Base-by-base conservation (phyloP, 30 jellyfish, hydroid and myxozoan genomes). In the Aurelia aurita complex sp. Pacific region DNA sequence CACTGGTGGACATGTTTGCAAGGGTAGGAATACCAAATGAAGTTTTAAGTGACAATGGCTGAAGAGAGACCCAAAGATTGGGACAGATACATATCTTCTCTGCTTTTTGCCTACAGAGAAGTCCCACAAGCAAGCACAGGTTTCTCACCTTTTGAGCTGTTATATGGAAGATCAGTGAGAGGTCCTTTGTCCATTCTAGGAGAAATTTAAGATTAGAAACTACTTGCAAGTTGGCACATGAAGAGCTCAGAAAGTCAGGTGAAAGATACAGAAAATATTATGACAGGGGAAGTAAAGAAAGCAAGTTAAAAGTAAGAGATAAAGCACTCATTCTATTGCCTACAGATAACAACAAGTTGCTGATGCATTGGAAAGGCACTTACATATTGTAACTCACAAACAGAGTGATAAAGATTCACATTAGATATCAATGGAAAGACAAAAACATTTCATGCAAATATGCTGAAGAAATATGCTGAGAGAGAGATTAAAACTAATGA, bases 331-430 rank as follows among this genome's bases (percentile, higher is more conserved):
- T 77, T 23, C 29, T 23, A 23, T 23, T 23, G 29, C 87, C 78
- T 29, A 51, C 87, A 54, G 53, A 53, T 32, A 33, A 54, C 16
- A 77, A 77, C 52, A 77, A 52, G 51, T 46, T 77, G 12, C 79
- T 16, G 17, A n/a, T 53, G 53, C 83, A 59, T 15, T 77, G 87
- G 87, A 42, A 77, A 77, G 87, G 87, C 4, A 82, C 79, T 4
- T 77, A 34, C 78, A 62, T 16, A 23, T 23, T 4, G 87, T 77
- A 57, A 68, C 52, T 14, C 29, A 40, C 29, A 23, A 23, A 23
- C 29, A 23, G 29, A 23, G 29, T 23, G 29, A 23, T 23, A 23
- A 23, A 23, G 72, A 40, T 35, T 35, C 46, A 35, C 50, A 38
- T 38, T 38, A 38, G 50, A 38, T 38, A 38, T 38, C 50, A 38